Conservation (phyloP, 2,797 vertebrate genomes). For the Myripristis jacobus region DNA sequence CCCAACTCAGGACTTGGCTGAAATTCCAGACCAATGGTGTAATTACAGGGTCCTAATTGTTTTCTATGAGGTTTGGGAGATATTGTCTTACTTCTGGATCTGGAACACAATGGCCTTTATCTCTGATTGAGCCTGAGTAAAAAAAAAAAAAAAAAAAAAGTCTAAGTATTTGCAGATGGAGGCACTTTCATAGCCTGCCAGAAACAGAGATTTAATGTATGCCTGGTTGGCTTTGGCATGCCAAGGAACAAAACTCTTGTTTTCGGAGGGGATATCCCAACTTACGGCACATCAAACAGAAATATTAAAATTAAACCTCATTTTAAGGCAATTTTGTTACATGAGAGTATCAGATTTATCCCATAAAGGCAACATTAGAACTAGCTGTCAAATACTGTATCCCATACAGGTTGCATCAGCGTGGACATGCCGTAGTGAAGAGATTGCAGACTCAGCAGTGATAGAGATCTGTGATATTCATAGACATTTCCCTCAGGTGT, state of each 20-base stretch:
- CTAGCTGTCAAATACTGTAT: slow-evolving; percentile 27
- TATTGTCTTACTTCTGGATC: slow-evolving; percentile 76
- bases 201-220: slow-evolving; percentile 76
- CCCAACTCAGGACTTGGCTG: slow-evolving; percentile 59
- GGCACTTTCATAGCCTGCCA: slow-evolving; percentile 75
- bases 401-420: slow-evolving; percentile 9
- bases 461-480: slow-evolving; percentile 2
- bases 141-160: slow-evolving; percentile 43
- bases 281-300: slow-evolving; percentile 59
- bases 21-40: slow-evolving; percentile 71
- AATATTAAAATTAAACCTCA: slow-evolving; percentile 64
- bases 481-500: slow-evolving; percentile 1
- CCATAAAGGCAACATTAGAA: slow-evolving; percentile 44
- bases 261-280: slow-evolving; percentile 70
- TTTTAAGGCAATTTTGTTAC: slow-evolving; percentile 59
- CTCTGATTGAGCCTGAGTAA: slow-evolving; percentile 75
- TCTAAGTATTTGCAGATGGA: slow-evolving; percentile 80
- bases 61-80: slow-evolving; percentile 77
- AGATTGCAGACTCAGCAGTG: slow-evolving; percentile 26
- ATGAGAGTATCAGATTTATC: slow-evolving; percentile 60
- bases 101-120: slow-evolving; percentile 77
- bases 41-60: slow-evolving; percentile 78
- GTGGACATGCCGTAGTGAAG: slow-evolving; percentile 1
- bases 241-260: slow-evolving; percentile 60
- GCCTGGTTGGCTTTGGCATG: slow-evolving; percentile 70